Evolutionary conservation across 2,888 invertebrate species (phyloP), one percentile per base, ranked within the genome.

Genomic region (Leucozona laternaria): DNA sequence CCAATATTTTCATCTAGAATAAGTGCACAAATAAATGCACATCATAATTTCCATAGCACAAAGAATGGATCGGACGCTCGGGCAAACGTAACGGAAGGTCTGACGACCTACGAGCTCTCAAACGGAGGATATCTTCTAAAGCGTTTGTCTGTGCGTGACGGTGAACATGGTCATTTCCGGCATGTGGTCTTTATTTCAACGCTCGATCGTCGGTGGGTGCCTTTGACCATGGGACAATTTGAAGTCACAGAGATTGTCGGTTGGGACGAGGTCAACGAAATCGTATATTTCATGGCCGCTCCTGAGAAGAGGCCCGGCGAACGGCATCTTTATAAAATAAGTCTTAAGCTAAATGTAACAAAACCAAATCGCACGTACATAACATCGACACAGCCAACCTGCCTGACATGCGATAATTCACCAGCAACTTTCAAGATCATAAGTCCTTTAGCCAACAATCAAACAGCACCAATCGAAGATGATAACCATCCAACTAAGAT

Each of bases 261-360:
- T 0, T 97, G 96, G 96, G 96, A 97, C 90, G 96, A 96, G 90
- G 92, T 94, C 76, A 95, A 95, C 88, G 94, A 95, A 88, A 92
- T 95, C 66, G 94, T 97, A 95, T 98, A 97, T 92, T 96, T 96
- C 90, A 94, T 97, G 89, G 97, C 96, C 45, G 96, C 97, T 7
- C 95, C 95, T 2, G 95, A 96, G 89, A 95, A 95, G 64, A 94
- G 95, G 88, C 96, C 98, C 0, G 96, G 96, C 0, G 95, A 96
- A 90, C 94, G 97, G 1, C 98, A 98, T 92, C 93, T 98, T 88
- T 97, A 96, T 93, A 95, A 96, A 90, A 95, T 96, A 88, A 91
- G 90, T 90, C 90, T 94, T 90, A 92, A 93, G 91, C 90, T 93
- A 91, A 90, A 92, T 91, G 89, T 92, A 15, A 91, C 92, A 89